Conservation (phyloP, 1,140 invertebrate species). For the Macrotrachela quadricornifera region DNA sequence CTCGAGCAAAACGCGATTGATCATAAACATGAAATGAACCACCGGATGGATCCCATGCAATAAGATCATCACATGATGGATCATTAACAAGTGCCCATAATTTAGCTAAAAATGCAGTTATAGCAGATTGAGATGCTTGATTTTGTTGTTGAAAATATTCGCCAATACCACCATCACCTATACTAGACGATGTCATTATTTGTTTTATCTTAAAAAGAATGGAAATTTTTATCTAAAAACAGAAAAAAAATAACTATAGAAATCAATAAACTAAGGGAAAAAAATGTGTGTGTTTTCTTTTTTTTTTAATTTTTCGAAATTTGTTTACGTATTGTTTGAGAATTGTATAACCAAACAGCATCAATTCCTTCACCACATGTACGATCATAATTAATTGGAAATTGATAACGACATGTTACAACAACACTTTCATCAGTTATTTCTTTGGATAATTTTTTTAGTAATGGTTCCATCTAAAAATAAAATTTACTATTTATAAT, state of each 20-base stretch:
- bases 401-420: conserved; percentile 5
- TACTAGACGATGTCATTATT: no score
- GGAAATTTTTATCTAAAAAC: no score
- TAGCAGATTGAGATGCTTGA: no score
- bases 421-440: conserved; percentile 2
- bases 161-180: no score
- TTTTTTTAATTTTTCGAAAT: no score
- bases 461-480: neutral
- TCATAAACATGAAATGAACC: conserved; percentile 80
- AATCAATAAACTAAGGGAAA: no score
- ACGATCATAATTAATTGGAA: neutral
- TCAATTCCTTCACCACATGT: neutral
- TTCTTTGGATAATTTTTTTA: conserved; percentile 5
- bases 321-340: no score
- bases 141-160: no score
- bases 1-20: conserved; percentile 69
- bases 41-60: conserved; percentile 67
- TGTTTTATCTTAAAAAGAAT: no score
- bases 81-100: conserved; percentile 90
- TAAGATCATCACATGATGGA: conserved; percentile 63
- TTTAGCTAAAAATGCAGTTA: conserved; percentile 56
- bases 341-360: conserved; percentile 6
- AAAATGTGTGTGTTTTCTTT: no score
- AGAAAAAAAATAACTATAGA: no score
- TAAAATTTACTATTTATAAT: no score